Evolutionary conservation across 2,797 vertebrate species (phyloP).

Genomic region (Melanotaenia trifasciata): DNA sequence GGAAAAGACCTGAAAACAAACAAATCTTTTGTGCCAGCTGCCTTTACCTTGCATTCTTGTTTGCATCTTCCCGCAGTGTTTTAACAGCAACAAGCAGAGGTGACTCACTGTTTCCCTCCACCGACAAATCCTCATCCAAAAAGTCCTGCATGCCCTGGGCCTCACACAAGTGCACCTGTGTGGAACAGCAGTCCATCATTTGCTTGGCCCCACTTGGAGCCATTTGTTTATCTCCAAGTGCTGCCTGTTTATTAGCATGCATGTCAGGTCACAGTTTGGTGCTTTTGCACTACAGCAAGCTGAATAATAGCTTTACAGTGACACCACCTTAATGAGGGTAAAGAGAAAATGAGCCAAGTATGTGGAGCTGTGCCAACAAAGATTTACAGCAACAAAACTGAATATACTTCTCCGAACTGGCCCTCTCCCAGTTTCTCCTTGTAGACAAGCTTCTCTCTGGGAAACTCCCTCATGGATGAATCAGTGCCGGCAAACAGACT

Average conservation of each 20-base stretch:
- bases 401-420: slow-evolving; percentile 93
- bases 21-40: not conserved
- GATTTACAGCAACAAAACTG: slow-evolving; percentile 13
- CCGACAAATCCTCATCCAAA: slow-evolving; percentile 85
- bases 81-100: slow-evolving; percentile 95
- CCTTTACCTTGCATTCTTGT: slow-evolving; percentile 92
- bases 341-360: not conserved
- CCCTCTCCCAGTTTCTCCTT: slow-evolving; percentile 98
- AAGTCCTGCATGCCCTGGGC: slow-evolving; percentile 94
- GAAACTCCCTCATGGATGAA: slow-evolving; percentile 92
- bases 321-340: not conserved
- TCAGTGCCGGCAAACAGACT: slow-evolving; percentile 91
- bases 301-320: slow-evolving; percentile 5
- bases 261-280: slow-evolving; percentile 11
- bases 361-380: slow-evolving; percentile 24
- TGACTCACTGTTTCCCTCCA: slow-evolving; percentile 72
- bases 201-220: slow-evolving; percentile 30
- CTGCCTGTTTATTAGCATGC: slow-evolving; percentile 21
- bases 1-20: not conserved
- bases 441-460: slow-evolving; percentile 91
- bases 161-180: slow-evolving; percentile 96
- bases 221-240: slow-evolving; percentile 32
- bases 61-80: slow-evolving; percentile 94
- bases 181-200: slow-evolving; percentile 31
- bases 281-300: slow-evolving; percentile 24